Conservation (phyloP, 2,888 invertebrate genomes). For the Coecobrya sp. region DNA sequence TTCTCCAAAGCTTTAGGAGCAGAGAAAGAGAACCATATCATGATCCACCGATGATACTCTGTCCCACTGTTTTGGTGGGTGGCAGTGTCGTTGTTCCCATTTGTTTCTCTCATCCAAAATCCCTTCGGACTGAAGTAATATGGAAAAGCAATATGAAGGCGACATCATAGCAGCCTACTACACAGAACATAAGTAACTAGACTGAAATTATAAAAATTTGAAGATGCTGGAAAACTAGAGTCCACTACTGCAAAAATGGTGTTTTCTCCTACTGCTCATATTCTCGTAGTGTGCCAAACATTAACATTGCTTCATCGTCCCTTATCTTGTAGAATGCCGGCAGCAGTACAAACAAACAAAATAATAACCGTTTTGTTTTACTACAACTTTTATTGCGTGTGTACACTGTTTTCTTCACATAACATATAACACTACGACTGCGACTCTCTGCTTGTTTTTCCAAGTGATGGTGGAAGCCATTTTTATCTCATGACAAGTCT, state of each 20-base stretch:
- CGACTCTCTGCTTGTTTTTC: background rate
- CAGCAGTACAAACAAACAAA: slow-evolving; percentile 14
- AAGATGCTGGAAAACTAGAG: no score
- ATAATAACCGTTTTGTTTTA: slow-evolving; percentile 56
- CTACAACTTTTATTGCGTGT: slow-evolving; percentile 31
- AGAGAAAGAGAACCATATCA: background rate
- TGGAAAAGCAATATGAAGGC: background rate
- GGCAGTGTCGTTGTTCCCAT: slow-evolving; percentile 34
- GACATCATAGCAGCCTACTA: no score
- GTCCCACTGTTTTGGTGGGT: background rate
- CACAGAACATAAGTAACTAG: no score
- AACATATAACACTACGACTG: background rate
- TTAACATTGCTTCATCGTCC: background rate
- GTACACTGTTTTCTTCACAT: background rate
- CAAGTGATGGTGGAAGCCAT: background rate
- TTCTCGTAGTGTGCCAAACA: slow-evolving; percentile 2
- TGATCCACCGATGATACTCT: slow-evolving; percentile 2
- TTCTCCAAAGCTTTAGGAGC: background rate
- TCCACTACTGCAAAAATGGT: no score
- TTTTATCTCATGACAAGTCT: background rate
- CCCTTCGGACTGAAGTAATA: background rate
- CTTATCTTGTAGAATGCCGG: slow-evolving; percentile 8
- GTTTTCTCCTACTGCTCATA: no score
- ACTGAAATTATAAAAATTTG: no score
- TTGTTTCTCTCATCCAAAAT: slow-evolving; percentile 3